Conservation (phyloP, 2,113 vertebrate species). For the Ellobius talpinus region DNA sequence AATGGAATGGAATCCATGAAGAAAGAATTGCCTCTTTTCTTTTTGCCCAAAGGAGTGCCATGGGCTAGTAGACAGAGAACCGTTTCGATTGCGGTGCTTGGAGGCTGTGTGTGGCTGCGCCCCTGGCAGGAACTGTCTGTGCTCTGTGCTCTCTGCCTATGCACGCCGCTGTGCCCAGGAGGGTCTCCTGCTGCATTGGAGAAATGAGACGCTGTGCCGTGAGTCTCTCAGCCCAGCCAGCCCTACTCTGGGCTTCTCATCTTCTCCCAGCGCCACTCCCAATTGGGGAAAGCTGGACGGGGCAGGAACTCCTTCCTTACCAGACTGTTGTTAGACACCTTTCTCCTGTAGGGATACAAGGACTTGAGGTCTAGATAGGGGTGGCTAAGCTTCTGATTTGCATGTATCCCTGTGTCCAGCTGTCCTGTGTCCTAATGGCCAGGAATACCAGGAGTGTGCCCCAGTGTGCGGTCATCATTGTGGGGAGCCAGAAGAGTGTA, state of each 20-base stretch:
- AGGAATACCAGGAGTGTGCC: conserved; percentile 92
- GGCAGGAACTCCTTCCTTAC: background rate
- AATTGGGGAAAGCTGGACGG: background rate
- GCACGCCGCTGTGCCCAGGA: conserved; percentile 90
- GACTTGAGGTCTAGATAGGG: no score
- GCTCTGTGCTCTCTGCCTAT: conserved; percentile 90
- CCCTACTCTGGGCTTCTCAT: background rate
- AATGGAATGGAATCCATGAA: rapidly evolving
- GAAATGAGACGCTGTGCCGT: conserved; percentile 92
- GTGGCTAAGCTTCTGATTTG: background rate
- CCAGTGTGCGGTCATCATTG: conserved; percentile 88
- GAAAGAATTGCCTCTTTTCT: background rate
- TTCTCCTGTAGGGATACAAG: background rate
- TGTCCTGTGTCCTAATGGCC: conserved; percentile 89
- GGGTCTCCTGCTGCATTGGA: conserved; percentile 87
- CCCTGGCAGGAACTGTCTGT: conserved; percentile 85
- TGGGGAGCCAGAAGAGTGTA: conserved; percentile 81
- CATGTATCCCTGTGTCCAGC: conserved; percentile 81
- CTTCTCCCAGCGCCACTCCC: background rate
- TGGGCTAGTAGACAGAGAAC: conserved; percentile 89
- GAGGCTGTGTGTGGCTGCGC: conserved; percentile 89
- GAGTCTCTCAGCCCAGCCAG: conserved; percentile 67
- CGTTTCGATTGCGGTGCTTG: conserved; percentile 88
- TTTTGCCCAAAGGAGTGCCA: conserved; percentile 88
- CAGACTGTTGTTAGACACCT: conserved; percentile 48